Conservation (phyloP, 2,113 vertebrate species). For the Neolamprologus caudopunctatus region DNA sequence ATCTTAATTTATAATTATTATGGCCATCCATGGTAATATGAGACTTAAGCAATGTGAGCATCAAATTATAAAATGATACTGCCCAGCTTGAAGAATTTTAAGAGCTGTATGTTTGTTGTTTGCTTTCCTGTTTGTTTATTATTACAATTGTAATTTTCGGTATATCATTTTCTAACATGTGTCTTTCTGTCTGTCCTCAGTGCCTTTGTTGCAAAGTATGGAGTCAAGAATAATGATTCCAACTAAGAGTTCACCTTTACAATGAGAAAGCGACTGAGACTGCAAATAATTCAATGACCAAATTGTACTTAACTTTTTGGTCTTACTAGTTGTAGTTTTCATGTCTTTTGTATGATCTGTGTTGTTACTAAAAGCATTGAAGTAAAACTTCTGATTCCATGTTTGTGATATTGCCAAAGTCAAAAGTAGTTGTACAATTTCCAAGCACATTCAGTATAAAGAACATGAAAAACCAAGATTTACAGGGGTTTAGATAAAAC, state of each 20-base stretch:
- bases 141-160: background rate
- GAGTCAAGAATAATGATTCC: constrained; percentile 96
- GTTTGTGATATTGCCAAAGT: background rate
- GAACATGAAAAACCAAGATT: background rate
- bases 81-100: background rate
- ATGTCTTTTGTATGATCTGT: background rate
- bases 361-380: background rate
- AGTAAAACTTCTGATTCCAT: background rate
- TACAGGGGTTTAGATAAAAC: background rate
- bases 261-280: constrained; percentile 52
- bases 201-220: constrained; percentile 88
- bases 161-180: background rate
- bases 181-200: constrained; percentile 58
- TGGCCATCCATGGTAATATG: background rate
- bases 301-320: background rate
- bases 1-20: fast-evolving
- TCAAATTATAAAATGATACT: background rate
- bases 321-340: background rate
- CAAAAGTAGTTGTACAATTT: background rate
- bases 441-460: background rate
- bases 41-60: background rate
- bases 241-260: constrained; percentile 83
- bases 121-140: background rate
- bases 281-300: background rate
- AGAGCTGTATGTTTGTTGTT: background rate